Evolutionary conservation across 1,140 invertebrate species (phyloP).

Genomic region (Cydia fagiglandana): DNA sequence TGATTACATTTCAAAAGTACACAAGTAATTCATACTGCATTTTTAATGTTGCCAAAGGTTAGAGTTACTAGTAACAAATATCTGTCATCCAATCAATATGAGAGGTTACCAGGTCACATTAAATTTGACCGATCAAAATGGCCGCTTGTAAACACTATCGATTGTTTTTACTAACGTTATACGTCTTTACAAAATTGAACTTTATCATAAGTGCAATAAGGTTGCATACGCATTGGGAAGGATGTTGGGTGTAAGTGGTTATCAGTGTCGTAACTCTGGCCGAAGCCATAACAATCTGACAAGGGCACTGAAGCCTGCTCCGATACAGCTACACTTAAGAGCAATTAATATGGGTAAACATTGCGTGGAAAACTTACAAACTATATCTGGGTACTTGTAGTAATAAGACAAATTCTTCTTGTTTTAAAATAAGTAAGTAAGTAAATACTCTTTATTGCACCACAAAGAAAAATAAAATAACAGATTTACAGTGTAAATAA

Average conservation of each 20-base stretch:
- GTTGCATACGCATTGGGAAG: background rate
- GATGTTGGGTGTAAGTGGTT: background rate
- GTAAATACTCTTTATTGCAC: too few species aligned
- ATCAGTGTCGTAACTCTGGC: background rate
- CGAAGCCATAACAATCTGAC: constrained; percentile 15
- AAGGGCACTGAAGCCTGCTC: constrained; percentile 5
- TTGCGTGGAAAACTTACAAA: background rate
- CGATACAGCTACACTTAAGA: background rate
- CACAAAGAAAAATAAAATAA: too few species aligned
- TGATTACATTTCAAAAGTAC: too few species aligned
- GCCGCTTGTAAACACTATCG: constrained; percentile 2
- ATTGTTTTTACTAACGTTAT: background rate
- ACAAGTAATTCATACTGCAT: background rate
- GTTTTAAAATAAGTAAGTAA: too few species aligned
- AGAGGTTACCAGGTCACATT: background rate
- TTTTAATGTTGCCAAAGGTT: background rate
- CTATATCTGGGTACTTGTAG: background rate
- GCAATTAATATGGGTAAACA: background rate
- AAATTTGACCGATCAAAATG: constrained; percentile 14
- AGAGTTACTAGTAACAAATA: background rate
- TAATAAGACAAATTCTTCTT: too few species aligned
- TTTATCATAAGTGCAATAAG: background rate
- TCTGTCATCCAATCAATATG: background rate
- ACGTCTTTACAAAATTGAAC: background rate
- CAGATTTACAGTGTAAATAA: too few species aligned